These are phyloP conservation scores for Carassius auratus DNA, from an alignment of 2,113 vertebrate genomes.

Conservation along the genomic window DNA sequence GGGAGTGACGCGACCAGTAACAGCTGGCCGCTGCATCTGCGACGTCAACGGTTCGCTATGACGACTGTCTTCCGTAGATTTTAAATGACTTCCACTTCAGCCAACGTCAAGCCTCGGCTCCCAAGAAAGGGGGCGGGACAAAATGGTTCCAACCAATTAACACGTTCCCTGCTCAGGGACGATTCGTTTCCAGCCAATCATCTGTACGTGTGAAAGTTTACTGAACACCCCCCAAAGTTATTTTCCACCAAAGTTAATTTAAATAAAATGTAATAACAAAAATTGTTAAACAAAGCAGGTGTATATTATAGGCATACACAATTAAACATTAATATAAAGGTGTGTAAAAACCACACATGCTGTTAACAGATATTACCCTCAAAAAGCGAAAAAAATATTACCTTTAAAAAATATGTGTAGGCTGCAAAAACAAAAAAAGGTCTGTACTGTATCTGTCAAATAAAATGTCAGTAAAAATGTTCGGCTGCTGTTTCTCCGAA, in stretches of 20 bases:
- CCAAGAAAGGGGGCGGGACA: slow-evolving; percentile 19
- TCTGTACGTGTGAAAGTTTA: slow-evolving; percentile 43
- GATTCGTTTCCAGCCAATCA: slow-evolving; percentile 41
- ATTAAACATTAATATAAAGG: no score
- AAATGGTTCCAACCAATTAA: slow-evolving; percentile 18
- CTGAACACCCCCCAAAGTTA: slow-evolving; percentile 30
- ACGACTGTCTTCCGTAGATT: slow-evolving; percentile 62
- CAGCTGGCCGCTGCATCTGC: slow-evolving; percentile 73
- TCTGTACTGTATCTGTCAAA: not conserved
- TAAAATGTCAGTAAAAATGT: not conserved
- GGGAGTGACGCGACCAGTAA: slow-evolving; percentile 83
- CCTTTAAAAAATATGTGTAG: no score
- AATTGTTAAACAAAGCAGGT: no score
- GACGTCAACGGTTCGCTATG: slow-evolving; percentile 64
- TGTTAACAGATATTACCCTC: no score
- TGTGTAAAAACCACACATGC: no score
- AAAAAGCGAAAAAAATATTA: no score
- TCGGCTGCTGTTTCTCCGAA: not conserved
- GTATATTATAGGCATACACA: no score
- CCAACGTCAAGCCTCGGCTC: slow-evolving; percentile 45
- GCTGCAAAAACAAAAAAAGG: not conserved
- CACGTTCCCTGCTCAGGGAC: slow-evolving; percentile 8
- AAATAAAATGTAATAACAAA: no score
- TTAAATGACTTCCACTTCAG: slow-evolving; percentile 59
- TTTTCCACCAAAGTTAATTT: not conserved